Evolutionary conservation across 2,888 invertebrate species (phyloP), one percentile per base, ranked within the genome.

Genomic region (Synanthedon andrenaeformis): DNA sequence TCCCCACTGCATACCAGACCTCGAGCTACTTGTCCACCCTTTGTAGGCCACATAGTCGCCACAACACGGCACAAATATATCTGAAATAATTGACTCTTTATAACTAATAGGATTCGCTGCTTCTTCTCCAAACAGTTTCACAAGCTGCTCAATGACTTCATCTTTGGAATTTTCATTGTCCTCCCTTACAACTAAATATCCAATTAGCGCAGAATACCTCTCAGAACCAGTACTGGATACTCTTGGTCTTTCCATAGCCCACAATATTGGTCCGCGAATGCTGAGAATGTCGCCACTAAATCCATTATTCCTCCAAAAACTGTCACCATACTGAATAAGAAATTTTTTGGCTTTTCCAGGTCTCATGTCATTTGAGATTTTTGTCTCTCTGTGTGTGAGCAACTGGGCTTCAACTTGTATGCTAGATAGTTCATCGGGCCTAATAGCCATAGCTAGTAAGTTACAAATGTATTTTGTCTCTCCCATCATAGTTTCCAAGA

Each of bases 231-330:
- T 76, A 1, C 66, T 66, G 1, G 82, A 79, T 55, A 80, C 42
- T 51, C 57, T 70, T 0, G 86, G 87, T 6, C 68, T 72, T 55
- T 84, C 79, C 66, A 80, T 86, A 0, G 86, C 85, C 87, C 87
- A 87, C n/a, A 85, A 64, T 2, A 88, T 82, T 0, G 87, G 86
- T 4, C 88, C 88, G 51, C 71, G 72, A 49, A 83, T 63, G 59
- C 87, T 87, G 2, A 88, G 67, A 54, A 87, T 84, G 52, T 87
- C 86, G 1, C 88, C 88, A 56, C 82, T 87, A 52, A 72, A 85
- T 0, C 87, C 87, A 42, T 69, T 66, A 8, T 58, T 58, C 49
- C 67, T 69, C 87, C 88, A 88, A 61, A 87, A 83, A 52, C 72
- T 74, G 0, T 74, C 70, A 13, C 74, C 71, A 55, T 87, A 88